Percentiles rank a stretch among this genome's conserved stretches.
phyloP scores from a whole-genome alignment of 2,113 vertebrate species.

The Carollia perspicillata region DNA sequence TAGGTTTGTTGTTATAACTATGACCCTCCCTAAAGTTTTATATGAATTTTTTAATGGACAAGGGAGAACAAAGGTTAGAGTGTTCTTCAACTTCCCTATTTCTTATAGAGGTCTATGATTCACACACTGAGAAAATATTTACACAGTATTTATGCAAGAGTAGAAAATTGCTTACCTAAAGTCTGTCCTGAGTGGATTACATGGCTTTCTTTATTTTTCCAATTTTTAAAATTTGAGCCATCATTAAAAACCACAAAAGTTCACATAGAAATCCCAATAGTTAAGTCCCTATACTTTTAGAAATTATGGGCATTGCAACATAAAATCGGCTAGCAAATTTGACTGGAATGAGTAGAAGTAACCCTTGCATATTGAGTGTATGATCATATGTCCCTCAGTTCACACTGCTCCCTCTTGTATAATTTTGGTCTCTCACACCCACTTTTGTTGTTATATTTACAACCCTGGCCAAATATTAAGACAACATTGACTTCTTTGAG shows the following conservation, averaged over 20 bases:
- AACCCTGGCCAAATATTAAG: neutral
- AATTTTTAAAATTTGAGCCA: neutral
- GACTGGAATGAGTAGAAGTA: neutral
- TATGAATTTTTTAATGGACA: neutral
- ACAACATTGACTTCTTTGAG: neutral
- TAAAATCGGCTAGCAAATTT: neutral
- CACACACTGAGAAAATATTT: neutral
- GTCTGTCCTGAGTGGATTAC: neutral
- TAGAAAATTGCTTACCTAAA: neutral
- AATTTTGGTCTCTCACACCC: neutral
- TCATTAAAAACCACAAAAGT: neutral
- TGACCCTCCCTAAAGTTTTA: neutral
- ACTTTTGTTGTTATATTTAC: neutral
- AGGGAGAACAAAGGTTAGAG: neutral
- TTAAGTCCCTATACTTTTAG: neutral
- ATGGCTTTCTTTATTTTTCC: neutral
- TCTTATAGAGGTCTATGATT: neutral
- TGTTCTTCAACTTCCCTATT: neutral
- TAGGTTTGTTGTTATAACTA: neutral
- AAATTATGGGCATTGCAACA: neutral
- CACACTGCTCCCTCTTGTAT: neutral
- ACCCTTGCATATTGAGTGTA: neutral
- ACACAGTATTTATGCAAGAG: neutral
- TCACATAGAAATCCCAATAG: neutral
- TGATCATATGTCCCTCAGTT: neutral